A percentile compares a stretch with the other conserved stretches of the same genome.
These are phyloP conservation scores for Bombycilla garrulus DNA, from an alignment of 2,113 vertebrate genomes.

Conservation along the genomic window DNA sequence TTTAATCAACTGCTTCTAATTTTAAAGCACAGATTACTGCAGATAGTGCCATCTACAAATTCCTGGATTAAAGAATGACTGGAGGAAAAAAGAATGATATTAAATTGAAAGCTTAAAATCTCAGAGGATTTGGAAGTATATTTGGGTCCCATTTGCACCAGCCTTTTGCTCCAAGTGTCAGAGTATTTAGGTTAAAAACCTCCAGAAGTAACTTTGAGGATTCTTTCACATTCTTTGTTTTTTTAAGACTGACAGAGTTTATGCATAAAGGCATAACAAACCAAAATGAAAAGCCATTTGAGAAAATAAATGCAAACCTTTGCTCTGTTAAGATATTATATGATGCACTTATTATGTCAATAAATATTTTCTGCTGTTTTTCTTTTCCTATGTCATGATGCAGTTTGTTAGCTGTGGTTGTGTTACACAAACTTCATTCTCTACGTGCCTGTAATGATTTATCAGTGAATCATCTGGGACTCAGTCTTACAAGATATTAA, in stretches of 20 bases:
- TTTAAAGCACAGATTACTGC: neutral
- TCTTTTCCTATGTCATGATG: neutral
- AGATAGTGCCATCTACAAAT: neutral
- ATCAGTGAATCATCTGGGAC: neutral
- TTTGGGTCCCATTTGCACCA: neutral
- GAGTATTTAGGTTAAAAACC: neutral
- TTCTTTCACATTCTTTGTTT: neutral
- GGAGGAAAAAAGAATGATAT: neutral
- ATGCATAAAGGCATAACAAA: too few relatives aligned
- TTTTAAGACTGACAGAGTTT: neutral
- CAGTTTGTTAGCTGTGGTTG: neutral
- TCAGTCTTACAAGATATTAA: neutral
- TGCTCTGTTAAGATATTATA: neutral
- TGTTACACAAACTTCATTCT: neutral
- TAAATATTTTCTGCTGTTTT: constrained; percentile 13
- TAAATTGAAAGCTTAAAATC: neutral
- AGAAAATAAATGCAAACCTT: neutral
- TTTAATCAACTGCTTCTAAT: neutral
- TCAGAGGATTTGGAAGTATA: neutral
- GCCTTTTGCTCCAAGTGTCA: neutral
- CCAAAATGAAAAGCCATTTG: neutral
- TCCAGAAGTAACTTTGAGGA: neutral
- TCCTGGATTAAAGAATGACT: neutral
- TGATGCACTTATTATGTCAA: neutral
- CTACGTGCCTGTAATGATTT: neutral